Evolutionary conservation across 2,113 vertebrate species (phyloP).

Genomic region (Chloropsis cyanopogon): DNA sequence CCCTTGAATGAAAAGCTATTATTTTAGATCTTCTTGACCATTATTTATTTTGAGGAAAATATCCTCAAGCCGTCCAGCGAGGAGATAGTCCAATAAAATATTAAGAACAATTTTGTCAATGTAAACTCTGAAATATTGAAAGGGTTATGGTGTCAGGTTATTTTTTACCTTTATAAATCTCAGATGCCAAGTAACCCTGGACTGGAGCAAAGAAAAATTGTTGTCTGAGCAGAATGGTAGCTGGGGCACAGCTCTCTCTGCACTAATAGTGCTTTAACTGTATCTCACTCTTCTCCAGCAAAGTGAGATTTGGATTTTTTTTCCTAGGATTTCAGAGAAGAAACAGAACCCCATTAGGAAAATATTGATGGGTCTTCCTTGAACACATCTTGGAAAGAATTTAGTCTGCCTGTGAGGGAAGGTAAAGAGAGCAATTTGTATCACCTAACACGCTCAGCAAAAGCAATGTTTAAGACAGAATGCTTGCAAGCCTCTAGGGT

Average conservation of each 20-base stretch:
- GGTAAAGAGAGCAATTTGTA: background rate
- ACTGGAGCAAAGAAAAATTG: background rate
- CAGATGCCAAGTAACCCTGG: background rate
- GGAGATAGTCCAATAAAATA: constrained; percentile 37
- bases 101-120: constrained; percentile 52
- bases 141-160: background rate
- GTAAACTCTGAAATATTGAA: constrained; percentile 59
- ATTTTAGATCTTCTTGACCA: constrained; percentile 25
- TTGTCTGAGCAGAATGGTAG: background rate
- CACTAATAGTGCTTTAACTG: background rate
- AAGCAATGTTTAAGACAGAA: background rate
- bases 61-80: background rate
- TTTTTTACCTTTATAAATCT: background rate
- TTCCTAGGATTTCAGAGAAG: background rate
- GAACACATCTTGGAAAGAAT: background rate
- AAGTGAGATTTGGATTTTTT: background rate
- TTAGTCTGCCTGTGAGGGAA: background rate
- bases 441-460: background rate
- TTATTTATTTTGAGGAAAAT: constrained; percentile 50
- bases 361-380: background rate
- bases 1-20: background rate
- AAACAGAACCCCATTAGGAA: background rate
- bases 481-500: background rate
- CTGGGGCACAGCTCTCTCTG: background rate
- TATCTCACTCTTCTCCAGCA: background rate